Evolutionary conservation across 2,797 vertebrate genomes (phyloP).

Genomic region (Emydoidea blandingii): DNA sequence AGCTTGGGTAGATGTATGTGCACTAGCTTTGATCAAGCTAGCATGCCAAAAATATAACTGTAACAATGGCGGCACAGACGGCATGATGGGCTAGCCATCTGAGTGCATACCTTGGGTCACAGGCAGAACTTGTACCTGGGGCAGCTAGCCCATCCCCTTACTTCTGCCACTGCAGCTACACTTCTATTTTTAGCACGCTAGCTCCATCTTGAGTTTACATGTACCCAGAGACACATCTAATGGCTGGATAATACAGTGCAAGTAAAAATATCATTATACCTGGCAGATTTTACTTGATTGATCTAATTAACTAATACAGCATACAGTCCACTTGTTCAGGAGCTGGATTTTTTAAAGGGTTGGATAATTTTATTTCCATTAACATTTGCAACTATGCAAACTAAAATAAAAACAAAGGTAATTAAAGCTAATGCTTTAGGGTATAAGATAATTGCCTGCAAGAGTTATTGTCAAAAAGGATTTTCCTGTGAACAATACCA

Average conservation of each 20-base stretch:
- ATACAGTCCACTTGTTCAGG: constrained; percentile 1
- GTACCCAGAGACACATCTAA: neutral
- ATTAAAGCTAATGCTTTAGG: neutral
- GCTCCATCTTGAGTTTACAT: too few relatives aligned
- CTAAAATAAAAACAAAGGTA: neutral
- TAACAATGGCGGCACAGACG: too few relatives aligned
- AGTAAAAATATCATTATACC: constrained; percentile 10
- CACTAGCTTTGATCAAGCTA: too few relatives aligned
- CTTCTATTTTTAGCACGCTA: too few relatives aligned
- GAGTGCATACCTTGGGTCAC: too few relatives aligned
- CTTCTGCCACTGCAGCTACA: too few relatives aligned
- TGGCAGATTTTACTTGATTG: neutral
- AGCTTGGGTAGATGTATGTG: too few relatives aligned
- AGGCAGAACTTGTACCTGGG: too few relatives aligned
- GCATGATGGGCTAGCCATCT: too few relatives aligned
- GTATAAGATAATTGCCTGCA: neutral
- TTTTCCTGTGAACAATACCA: neutral
- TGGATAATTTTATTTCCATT: neutral
- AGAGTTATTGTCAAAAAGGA: neutral
- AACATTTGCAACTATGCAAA: neutral
- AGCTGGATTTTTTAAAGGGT: neutral
- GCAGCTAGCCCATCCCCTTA: too few relatives aligned
- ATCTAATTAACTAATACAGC: neutral
- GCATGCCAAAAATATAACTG: too few relatives aligned
- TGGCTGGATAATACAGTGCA: neutral